Evolutionary conservation across 2,888 invertebrate species (phyloP), one percentile per base, ranked within the genome.

Genomic region (Drosophila affinis): DNA sequence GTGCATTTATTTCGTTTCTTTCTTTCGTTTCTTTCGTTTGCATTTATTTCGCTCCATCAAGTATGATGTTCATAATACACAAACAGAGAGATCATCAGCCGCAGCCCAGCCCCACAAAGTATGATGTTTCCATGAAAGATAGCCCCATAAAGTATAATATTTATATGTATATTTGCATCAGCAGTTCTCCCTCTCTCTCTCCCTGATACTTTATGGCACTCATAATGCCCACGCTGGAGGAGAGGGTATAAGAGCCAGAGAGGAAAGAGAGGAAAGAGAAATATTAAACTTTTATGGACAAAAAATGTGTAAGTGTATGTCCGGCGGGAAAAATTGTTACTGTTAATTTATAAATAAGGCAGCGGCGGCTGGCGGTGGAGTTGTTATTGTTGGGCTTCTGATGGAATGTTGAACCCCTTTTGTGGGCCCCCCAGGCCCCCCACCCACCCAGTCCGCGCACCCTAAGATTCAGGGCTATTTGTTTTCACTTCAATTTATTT

Each of bases 341-440:
- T 84, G 78, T 88, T 84, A 78, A 84, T 84, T 84, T 88, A 80
- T 83, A 88, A 87, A 88, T 84, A 84, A 83, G 88, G 88, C 39
- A 39, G 39, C 14, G 39, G 34, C 39, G n/a, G 5, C 39, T 3
- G 14, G 78, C 39, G 3, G 14, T 78, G 59, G 68, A 67, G 72
- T 65, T 69, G 69, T 62, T 79, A 60, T 61, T 58, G 68, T 75
- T 75, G 65, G 65, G 61, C 51, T 52, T 58, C 67, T 72, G 63
- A 69, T 67, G 85, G 68, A 63, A 65, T 60, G 54, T 59, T 24
- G 47, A 29, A 18, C 62, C 52, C 24, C 45, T 32, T 45, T 45
- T 9, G 9, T 12, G 14, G 18, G 0, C 1, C 18, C 53, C 47
- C 45, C 21, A 46, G 29, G 27, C 21, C 34, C 45, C 21, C 34